Base-by-base conservation (phyloP, 1,140 invertebrate genomes). In the Pogonus chalceus region DNA sequence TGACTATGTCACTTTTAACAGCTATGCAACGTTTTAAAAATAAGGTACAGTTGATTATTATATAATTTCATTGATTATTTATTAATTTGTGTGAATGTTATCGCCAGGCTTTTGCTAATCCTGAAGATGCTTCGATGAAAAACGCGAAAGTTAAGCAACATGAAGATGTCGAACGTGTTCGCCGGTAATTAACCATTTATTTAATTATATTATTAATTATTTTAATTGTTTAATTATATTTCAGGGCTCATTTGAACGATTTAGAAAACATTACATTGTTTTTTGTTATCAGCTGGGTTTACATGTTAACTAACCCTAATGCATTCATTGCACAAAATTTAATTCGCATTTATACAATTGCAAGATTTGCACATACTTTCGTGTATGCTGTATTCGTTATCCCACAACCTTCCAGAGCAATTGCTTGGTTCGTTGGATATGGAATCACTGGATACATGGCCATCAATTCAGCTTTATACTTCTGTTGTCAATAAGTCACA, bases 241-340 rank as follows among this genome's bases (percentile, higher is more conserved):
- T 57, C 59, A 76, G 85, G 55, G 84, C 83, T 39, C 84, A 87
- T 65, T 65, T 81, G 48, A 88, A 88, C 63, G 86, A 88, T 62
- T 62, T 88, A 59, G 86, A 88, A 69, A 88, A 87, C 62, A 85
- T 87, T 52, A 72, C 81, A 0, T 69, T 79, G 1, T 88, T 86
- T 61, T 75, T 83, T 60, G 62, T 84, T 2, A 65, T 82, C 16
- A 79, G 73, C 4, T 74, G 79, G 1, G 59, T 85, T 16, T 88
- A 84, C 61, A 64, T 83, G 16, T 66, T 78, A 0, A 85, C 81
- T 0, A 72, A 72, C 23, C 85, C 85, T 0, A 60, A 65, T 20
- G 60, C 67, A 0, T 58, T 55, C 2, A 52, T 72, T 47, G 83
- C 83, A 1, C 68, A 70, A 0, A 62, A 71, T 7, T 66, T 85